Evolutionary conservation across 2,888 invertebrate genomes (phyloP).

Genomic region (Erannis defoliaria): DNA sequence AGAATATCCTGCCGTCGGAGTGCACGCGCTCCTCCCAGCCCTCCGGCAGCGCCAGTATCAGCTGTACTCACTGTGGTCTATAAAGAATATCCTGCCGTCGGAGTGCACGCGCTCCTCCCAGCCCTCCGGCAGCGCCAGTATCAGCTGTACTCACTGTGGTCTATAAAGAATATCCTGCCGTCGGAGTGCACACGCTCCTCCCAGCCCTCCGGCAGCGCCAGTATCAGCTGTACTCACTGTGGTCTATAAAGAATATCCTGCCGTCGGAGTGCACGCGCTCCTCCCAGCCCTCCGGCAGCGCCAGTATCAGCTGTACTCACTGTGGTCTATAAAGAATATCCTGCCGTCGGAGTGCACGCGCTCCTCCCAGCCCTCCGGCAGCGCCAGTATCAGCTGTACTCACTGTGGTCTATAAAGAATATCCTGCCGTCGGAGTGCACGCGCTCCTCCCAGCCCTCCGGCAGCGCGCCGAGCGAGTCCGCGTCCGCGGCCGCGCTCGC

Average conservation of each 20-base stretch:
- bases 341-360: conserved; percentile 96
- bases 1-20: too few relatives aligned
- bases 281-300: background rate
- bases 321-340: conserved; percentile 1
- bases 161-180: conserved; percentile 1
- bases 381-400: conserved; percentile 66
- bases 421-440: conserved; percentile 98
- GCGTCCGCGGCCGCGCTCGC: conserved; percentile 79
- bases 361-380: conserved; percentile 99
- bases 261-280: background rate
- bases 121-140: background rate
- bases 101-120: background rate
- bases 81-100: background rate
- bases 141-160: background rate
- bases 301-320: background rate
- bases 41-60: background rate
- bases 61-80: background rate
- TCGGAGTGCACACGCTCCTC: background rate
- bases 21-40: background rate
- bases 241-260: background rate
- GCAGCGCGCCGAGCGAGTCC: conserved; percentile 97
- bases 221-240: background rate
- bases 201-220: background rate
- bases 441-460: conserved; percentile 99
- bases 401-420: conserved; percentile 99